phyloP scores from a whole-genome alignment of 2,888 invertebrate genomes.

The Schizaphis graminum region DNA sequence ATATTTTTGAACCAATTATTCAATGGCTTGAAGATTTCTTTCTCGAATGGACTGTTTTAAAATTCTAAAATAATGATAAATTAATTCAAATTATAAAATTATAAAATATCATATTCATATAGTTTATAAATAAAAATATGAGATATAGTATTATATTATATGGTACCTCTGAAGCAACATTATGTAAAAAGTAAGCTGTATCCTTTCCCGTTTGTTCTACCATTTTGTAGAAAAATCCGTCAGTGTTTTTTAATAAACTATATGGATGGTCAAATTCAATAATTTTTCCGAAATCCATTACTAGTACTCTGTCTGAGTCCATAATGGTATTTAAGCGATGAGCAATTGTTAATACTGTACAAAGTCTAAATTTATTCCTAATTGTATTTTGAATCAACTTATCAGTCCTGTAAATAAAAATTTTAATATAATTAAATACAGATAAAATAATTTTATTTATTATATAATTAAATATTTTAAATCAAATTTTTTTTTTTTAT shows the following conservation, averaged over 20 bases:
- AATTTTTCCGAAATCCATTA: slow-evolving; percentile 85
- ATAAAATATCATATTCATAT: neutral
- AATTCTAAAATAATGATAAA: neutral
- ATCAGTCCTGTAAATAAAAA: slow-evolving; percentile 77
- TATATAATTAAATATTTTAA: neutral
- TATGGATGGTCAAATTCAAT: slow-evolving; percentile 71
- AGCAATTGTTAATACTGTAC: slow-evolving; percentile 92
- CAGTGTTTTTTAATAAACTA: slow-evolving; percentile 77
- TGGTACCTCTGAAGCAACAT: slow-evolving; percentile 72
- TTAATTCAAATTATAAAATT: neutral
- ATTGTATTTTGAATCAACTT: slow-evolving; percentile 88
- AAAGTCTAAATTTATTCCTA: slow-evolving; percentile 81
- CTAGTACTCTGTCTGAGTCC: slow-evolving; percentile 90
- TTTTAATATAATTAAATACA: no score
- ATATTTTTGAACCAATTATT: neutral
- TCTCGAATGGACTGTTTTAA: neutral
- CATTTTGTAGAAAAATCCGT: slow-evolving; percentile 79
- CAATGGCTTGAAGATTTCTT: neutral
- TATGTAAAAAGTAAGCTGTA: slow-evolving; percentile 73
- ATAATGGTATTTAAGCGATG: slow-evolving; percentile 83
- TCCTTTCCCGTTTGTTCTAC: slow-evolving; percentile 78
- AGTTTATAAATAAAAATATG: neutral
- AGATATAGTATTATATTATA: neutral
- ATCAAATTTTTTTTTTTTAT: slow-evolving; percentile 67
- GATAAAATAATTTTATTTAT: no score